These are phyloP conservation scores for Rhabdophis nuchalis DNA, from an alignment of 2,797 vertebrate species.

Conservation along the genomic window DNA sequence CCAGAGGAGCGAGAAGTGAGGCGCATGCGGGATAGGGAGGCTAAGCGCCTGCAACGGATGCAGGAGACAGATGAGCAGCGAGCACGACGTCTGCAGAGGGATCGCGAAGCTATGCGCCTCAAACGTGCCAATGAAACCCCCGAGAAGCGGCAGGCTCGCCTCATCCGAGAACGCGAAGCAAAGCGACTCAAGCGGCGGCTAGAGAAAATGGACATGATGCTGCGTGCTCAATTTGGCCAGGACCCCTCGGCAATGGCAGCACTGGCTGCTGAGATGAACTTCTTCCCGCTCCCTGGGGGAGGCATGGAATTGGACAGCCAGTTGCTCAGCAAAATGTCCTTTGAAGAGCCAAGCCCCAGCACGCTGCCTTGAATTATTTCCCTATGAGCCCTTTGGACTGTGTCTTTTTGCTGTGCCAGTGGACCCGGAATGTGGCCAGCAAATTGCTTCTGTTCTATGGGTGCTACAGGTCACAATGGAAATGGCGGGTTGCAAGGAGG, in stretches of 20 bases:
- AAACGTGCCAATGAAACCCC: slow-evolving; percentile 96
- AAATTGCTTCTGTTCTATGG: not conserved
- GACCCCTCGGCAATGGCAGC: slow-evolving; percentile 95
- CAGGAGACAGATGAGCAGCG: slow-evolving; percentile 94
- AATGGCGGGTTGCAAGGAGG: not conserved
- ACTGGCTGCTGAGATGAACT: slow-evolving; percentile 95
- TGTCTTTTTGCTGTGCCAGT: not conserved
- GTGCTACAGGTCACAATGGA: not conserved
- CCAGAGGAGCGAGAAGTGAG: slow-evolving; percentile 87
- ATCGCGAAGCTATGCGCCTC: slow-evolving; percentile 93
- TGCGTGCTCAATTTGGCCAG: slow-evolving; percentile 94
- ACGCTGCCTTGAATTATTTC: slow-evolving; percentile 59
- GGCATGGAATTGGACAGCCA: slow-evolving; percentile 89
- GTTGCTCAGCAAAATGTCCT: slow-evolving; percentile 80
- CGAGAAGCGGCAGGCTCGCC: slow-evolving; percentile 90
- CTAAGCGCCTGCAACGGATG: slow-evolving; percentile 94
- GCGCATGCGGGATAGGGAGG: slow-evolving; percentile 90
- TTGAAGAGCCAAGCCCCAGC: slow-evolving; percentile 72
- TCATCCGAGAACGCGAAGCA: slow-evolving; percentile 92
- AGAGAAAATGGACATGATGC: slow-evolving; percentile 96
- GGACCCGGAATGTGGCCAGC: not conserved
- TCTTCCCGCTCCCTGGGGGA: slow-evolving; percentile 86
- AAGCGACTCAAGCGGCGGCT: slow-evolving; percentile 91
- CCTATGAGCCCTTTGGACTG: not conserved
- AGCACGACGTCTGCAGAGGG: slow-evolving; percentile 87